These are phyloP conservation scores for Paelopatides confundens DNA, from an alignment of 53 echinoderm and acorn worm species.

Conservation along the genomic window DNA sequence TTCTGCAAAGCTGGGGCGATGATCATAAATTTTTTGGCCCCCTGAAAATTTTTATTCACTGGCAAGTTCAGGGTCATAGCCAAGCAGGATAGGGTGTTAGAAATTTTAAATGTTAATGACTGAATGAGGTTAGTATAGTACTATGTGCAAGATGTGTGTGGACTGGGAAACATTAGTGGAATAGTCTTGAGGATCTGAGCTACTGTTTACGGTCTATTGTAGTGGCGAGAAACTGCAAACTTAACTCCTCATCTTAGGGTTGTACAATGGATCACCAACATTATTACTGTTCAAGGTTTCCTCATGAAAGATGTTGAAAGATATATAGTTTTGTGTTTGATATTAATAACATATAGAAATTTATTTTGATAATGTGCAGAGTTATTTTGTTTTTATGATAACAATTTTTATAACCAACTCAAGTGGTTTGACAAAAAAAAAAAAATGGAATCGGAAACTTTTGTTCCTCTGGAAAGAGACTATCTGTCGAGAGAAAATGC, in stretches of 20 bases:
- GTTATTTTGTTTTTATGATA: background rate
- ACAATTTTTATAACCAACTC: background rate
- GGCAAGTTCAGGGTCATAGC: background rate
- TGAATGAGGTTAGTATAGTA: background rate
- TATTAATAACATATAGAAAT: background rate
- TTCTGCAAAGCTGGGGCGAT: background rate
- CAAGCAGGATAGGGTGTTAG: background rate
- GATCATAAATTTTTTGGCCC: conserved; percentile 33
- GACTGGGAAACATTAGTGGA: background rate
- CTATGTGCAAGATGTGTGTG: background rate
- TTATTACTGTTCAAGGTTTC: too few relatives aligned
- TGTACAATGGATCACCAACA: too few relatives aligned
- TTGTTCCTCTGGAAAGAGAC: background rate
- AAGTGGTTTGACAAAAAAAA: background rate
- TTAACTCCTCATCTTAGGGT: too few relatives aligned
- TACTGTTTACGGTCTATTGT: background rate
- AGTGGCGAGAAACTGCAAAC: too few relatives aligned
- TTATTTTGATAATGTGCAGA: background rate
- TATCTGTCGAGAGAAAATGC: background rate
- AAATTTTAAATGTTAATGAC: background rate
- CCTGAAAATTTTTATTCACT: conserved; percentile 12
- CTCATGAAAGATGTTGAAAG: too few relatives aligned
- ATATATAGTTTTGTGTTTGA: background rate
- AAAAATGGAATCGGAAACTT: background rate
- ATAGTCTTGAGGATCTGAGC: background rate